phyloP scores from a whole-genome alignment of 2,888 invertebrate species.

The Drosophila diplacantha region DNA sequence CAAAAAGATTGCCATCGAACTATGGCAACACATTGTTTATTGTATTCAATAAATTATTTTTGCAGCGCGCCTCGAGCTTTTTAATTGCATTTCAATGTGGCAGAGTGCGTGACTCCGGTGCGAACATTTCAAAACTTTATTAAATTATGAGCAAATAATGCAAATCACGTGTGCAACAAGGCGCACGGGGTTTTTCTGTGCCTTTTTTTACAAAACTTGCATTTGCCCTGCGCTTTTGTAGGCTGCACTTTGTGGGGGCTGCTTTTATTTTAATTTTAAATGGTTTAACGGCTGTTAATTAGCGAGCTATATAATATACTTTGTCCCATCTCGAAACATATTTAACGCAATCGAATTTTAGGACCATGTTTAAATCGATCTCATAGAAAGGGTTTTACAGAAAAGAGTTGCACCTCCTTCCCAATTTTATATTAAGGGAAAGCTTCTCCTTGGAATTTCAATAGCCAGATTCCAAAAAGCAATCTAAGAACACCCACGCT shows the following conservation, averaged over 20 bases:
- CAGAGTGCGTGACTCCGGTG: conserved; percentile 45
- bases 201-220: background rate
- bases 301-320: conserved; percentile 1
- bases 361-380: background rate
- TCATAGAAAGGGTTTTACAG: background rate
- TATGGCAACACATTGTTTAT: conserved; percentile 42
- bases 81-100: conserved; percentile 42
- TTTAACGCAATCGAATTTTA: background rate
- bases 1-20: conserved; percentile 21
- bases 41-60: conserved; percentile 40
- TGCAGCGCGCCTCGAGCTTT: conserved; percentile 11
- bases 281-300: conserved; percentile 25
- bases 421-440: background rate
- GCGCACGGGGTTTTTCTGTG: background rate
- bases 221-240: conserved; percentile 9
- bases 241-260: conserved; percentile 18
- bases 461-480: background rate
- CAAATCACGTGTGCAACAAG: conserved; percentile 37
- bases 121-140: conserved; percentile 45
- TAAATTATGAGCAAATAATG: conserved; percentile 56
- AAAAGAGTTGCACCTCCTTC: background rate
- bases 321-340: background rate
- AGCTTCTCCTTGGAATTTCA: background rate
- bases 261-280: conserved; percentile 1
- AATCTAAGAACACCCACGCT: background rate